phyloP scores from a whole-genome alignment of 1,140 invertebrate genomes.

The Schlechtendalia chinensis region DNA sequence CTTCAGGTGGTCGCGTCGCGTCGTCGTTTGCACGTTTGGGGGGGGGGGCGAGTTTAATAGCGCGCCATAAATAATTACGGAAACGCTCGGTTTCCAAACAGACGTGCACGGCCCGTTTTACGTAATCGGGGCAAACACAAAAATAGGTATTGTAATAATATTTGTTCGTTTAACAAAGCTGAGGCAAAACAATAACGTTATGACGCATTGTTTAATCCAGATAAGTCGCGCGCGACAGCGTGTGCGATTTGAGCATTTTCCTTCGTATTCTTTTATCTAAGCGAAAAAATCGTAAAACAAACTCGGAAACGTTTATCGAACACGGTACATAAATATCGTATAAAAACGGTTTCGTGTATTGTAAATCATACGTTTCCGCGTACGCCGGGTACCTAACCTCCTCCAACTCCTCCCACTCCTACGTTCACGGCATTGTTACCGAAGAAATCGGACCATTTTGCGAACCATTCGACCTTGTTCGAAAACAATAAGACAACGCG shows the following conservation, averaged over 20 bases:
- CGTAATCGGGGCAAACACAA: neutral
- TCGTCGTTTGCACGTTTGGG: too few relatives aligned
- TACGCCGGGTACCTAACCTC: too few relatives aligned
- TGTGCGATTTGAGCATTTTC: too few relatives aligned
- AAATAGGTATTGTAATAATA: neutral
- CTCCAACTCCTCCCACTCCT: too few relatives aligned
- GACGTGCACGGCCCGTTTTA: neutral
- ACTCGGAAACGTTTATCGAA: too few relatives aligned
- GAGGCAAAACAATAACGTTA: neutral
- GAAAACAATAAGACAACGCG: neutral
- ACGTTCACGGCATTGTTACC: too few relatives aligned
- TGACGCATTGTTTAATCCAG: conserved; percentile 13
- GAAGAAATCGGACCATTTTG: neutral
- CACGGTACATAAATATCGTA: too few relatives aligned
- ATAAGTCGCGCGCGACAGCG: neutral
- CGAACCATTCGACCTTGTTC: conserved; percentile 25
- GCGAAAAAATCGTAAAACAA: too few relatives aligned
- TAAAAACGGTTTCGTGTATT: too few relatives aligned
- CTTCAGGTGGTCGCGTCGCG: too few relatives aligned
- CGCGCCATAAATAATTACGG: neutral
- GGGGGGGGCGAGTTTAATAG: too few relatives aligned
- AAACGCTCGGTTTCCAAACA: neutral
- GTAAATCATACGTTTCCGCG: neutral
- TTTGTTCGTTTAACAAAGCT: neutral
- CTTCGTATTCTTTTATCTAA: too few relatives aligned